These are phyloP conservation scores for Marisa cornuarietis DNA, from an alignment of 1,140 invertebrate species.

Conservation along the genomic window DNA sequence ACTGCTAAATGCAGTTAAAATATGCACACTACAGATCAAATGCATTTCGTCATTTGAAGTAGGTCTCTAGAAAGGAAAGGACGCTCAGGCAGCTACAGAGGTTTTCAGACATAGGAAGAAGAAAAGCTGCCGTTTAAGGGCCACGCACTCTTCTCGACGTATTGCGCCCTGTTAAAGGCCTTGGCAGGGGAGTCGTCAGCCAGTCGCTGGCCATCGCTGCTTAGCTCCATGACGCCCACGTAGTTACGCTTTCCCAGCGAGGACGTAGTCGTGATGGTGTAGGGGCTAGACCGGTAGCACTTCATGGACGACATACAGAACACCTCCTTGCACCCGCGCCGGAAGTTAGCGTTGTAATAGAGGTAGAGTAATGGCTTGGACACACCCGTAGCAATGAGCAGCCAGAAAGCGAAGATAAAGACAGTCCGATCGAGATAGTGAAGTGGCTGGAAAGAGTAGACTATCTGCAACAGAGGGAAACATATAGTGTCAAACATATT, in stretches of 20 bases:
- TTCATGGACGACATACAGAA: slow-evolving; percentile 58
- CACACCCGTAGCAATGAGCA: slow-evolving; percentile 29
- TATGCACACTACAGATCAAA: too few species aligned
- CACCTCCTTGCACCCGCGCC: slow-evolving; percentile 54
- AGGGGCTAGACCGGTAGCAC: slow-evolving; percentile 55
- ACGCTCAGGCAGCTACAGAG: not conserved
- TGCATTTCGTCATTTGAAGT: too few species aligned
- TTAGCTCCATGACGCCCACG: slow-evolving; percentile 43
- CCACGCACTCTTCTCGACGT: slow-evolving; percentile 39
- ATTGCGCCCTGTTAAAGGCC: slow-evolving; percentile 39
- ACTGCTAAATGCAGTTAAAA: too few species aligned
- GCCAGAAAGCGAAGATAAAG: slow-evolving; percentile 35
- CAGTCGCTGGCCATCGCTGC: not conserved
- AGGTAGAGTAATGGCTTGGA: slow-evolving; percentile 53
- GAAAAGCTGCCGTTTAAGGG: slow-evolving; percentile 28
- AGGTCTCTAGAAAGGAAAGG: too few species aligned
- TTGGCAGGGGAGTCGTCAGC: slow-evolving; percentile 19
- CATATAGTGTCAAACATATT: too few species aligned
- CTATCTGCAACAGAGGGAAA: slow-evolving; percentile 28
- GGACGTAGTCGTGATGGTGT: slow-evolving; percentile 54
- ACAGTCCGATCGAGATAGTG: slow-evolving; percentile 14
- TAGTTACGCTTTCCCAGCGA: slow-evolving; percentile 52
- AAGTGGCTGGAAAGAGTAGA: slow-evolving; percentile 26
- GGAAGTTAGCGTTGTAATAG: slow-evolving; percentile 56
- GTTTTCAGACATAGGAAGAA: slow-evolving; percentile 27